These are phyloP conservation scores for Orthonyx spaldingii DNA, from an alignment of 2,113 vertebrate species.

Conservation along the genomic window DNA sequence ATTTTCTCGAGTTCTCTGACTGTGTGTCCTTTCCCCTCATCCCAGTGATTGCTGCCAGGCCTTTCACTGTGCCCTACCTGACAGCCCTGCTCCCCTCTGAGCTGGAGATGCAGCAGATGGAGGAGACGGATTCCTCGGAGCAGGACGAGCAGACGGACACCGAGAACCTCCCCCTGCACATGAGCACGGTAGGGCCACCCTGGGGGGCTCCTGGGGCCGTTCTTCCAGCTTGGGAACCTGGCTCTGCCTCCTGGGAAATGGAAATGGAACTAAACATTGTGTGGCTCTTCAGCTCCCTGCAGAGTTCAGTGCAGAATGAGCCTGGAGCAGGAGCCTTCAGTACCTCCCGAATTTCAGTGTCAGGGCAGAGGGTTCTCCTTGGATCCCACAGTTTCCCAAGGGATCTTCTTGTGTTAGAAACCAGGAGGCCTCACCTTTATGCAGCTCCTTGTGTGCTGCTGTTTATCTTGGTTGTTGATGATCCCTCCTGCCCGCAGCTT, in stretches of 20 bases:
- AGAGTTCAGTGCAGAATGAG: neutral
- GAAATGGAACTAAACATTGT: neutral
- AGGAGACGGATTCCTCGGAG: conserved; percentile 95
- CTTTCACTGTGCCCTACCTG: conserved; percentile 89
- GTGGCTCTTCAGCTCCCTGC: neutral
- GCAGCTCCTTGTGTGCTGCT: neutral
- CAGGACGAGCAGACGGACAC: conserved; percentile 96
- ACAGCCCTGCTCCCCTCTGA: conserved; percentile 94
- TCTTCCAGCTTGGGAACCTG: neutral
- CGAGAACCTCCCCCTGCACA: conserved; percentile 83
- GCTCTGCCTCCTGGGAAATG: neutral
- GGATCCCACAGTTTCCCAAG: neutral
- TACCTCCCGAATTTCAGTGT: neutral
- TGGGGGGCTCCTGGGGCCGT: neutral
- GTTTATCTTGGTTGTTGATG: neutral
- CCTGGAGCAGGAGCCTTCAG: neutral
- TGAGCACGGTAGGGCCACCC: conserved; percentile 69
- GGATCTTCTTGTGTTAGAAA: neutral
- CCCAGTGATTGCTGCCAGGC: conserved; percentile 91
- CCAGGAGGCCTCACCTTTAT: neutral
- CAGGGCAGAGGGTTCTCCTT: neutral
- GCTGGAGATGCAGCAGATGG: conserved; percentile 92
- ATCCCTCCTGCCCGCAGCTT: neutral
- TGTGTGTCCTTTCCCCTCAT: neutral
- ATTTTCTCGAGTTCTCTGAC: neutral